Percentiles rank a stretch among this genome's conserved stretches.
Conservation (phyloP, 1,140 invertebrate genomes). For the Triops longicaudatus region DNA sequence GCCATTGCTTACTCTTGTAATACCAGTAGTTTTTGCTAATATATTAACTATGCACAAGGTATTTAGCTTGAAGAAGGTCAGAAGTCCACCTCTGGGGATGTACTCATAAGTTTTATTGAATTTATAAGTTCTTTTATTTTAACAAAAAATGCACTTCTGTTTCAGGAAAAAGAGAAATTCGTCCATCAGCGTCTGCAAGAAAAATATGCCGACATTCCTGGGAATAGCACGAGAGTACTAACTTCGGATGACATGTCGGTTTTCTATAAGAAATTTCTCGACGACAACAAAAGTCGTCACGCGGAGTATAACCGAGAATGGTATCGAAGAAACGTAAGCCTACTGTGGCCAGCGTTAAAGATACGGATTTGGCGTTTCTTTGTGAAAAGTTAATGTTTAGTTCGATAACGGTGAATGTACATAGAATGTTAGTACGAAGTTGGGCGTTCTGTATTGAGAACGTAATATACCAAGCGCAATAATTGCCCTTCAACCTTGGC, state of each 20-base stretch:
- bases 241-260: slow-evolving; percentile 23
- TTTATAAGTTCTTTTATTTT: too few relatives aligned
- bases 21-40: too few relatives aligned
- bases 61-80: too few relatives aligned
- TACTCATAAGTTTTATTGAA: too few relatives aligned
- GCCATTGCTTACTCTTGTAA: too few relatives aligned
- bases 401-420: neutral
- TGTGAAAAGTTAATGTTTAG: neutral
- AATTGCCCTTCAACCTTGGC: too few relatives aligned
- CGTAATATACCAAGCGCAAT: too few relatives aligned
- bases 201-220: neutral
- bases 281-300: slow-evolving; percentile 11
- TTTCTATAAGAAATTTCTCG: slow-evolving; percentile 24
- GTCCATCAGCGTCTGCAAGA: neutral
- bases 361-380: neutral
- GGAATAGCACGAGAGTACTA: neutral
- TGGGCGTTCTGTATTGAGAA: too few relatives aligned
- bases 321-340: slow-evolving; percentile 4
- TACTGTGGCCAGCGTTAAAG: slow-evolving; percentile 5
- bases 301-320: slow-evolving; percentile 13
- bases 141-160: neutral
- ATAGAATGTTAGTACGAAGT: neutral
- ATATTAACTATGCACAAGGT: too few relatives aligned
- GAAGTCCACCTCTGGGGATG: too few relatives aligned
- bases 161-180: slow-evolving; percentile 20